Evolutionary conservation across 1,140 invertebrate genomes (phyloP).

Genomic region (Bombus cullumanus): DNA sequence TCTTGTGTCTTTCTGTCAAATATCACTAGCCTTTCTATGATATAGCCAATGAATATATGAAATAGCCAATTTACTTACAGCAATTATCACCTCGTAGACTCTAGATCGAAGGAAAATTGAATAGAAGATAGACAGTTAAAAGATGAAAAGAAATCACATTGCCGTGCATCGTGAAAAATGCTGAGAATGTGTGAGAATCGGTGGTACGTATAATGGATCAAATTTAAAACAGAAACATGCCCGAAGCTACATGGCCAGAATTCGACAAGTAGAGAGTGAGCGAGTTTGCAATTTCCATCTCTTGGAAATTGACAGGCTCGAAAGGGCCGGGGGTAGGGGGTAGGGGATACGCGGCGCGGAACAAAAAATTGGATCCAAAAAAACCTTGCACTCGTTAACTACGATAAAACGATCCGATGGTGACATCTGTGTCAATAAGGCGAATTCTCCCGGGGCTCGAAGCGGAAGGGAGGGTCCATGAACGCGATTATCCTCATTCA

Average conservation of each 20-base stretch:
- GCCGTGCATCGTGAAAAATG: no score
- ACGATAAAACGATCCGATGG: constrained; percentile 71
- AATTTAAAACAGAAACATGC: no score
- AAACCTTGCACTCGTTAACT: constrained; percentile 67
- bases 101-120: rapidly evolving
- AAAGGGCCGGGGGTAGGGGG: neutral
- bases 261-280: neutral
- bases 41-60: rapidly evolving
- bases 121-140: rapidly evolving
- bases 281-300: neutral
- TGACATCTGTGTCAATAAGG: constrained; percentile 82
- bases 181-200: no score
- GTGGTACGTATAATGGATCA: no score
- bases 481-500: constrained; percentile 78
- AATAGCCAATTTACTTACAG: rapidly evolving
- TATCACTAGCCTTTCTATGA: no score
- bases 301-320: neutral
- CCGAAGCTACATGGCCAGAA: no score
- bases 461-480: constrained; percentile 63
- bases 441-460: constrained; percentile 71
- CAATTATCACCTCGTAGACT: neutral
- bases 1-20: rapidly evolving
- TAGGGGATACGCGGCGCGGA: neutral
- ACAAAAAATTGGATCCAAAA: constrained; percentile 60
- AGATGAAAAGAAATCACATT: neutral